Conservation (phyloP, 2,797 vertebrate genomes). For the Phoebastria nigripes region DNA sequence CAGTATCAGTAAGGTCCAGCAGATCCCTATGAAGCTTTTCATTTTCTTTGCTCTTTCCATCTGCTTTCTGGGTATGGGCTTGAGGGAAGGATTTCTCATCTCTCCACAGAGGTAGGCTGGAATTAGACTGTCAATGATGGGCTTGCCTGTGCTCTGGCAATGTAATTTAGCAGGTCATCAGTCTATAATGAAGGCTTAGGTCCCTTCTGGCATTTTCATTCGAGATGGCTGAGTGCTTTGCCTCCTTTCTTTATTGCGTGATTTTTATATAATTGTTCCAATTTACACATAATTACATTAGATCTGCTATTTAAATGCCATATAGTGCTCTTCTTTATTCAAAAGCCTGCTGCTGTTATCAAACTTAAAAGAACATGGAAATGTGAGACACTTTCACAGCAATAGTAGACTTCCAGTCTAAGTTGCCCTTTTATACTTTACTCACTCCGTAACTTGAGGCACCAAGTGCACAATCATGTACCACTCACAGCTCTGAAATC, state of each 20-base stretch:
- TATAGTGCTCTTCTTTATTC: background rate
- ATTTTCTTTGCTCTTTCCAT: background rate
- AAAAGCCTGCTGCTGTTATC: background rate
- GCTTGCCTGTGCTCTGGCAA: background rate
- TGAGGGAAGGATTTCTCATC: background rate
- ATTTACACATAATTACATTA: constrained; percentile 7
- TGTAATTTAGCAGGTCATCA: constrained; percentile 12
- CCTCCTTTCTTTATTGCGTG: background rate
- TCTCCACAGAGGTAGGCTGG: background rate
- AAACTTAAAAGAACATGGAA: background rate
- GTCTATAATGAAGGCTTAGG: background rate
- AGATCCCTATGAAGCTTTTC: background rate
- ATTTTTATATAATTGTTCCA: constrained; percentile 35
- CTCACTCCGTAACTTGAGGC: background rate
- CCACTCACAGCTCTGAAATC: background rate
- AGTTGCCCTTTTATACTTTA: background rate
- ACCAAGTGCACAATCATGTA: background rate
- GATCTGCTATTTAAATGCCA: background rate
- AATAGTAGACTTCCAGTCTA: background rate
- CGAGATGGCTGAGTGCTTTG: background rate
- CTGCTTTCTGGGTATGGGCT: background rate
- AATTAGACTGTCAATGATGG: background rate
- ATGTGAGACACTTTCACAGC: background rate
- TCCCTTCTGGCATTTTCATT: constrained; percentile 31
- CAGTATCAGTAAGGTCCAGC: background rate